Base-by-base conservation (phyloP, 2,113 vertebrate genomes). In the Megalops atlanticus region DNA sequence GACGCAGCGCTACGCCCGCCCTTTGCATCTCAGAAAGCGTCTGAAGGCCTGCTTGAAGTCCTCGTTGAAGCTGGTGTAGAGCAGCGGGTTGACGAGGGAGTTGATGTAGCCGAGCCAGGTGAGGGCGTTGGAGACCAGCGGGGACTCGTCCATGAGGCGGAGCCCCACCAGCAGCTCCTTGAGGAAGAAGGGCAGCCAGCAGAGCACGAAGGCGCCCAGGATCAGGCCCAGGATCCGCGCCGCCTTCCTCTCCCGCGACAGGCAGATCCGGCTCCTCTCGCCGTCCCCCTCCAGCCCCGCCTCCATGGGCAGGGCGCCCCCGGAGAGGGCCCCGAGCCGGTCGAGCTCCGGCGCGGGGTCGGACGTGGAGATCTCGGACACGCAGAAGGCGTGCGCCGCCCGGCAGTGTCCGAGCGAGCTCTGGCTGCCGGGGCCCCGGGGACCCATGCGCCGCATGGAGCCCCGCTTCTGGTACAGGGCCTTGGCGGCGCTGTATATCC, bases 381-480 rank as follows among this genome's bases (percentile, higher is more conserved):
- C 92, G 0, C 94, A 95, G 90, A 95, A 94, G 0, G 95, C 94
- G 85, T 95, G 93, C 0, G 94, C 93, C 70, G 94, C 85, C 80
- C 94, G 94, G 84, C 93, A 95, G 79, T 87, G 93, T n/a, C 93
- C 92, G 0, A 94, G 93, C 0, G 96, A 96, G 85, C 95, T 95
- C 81, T 96, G 95, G 84, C 95, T 96, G 70, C 94, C 95, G 0
- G 91, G 92, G 87, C 95, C 96, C 82, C 94, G 91, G 90, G 91
- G 93, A 87, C 95, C 95, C 78, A 96, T 89, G 79, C 96, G 95
- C n/a, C 95, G 92, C 12, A 95, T 96, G 0, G 96, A 97, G 0
- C 96, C 95, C 0, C 96, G 93, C 78, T 96, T 97, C 87, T 97
- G 96, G 89, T 96, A 97, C 31, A 97, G 95, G 35, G 89, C 96